Percentiles rank a stretch among this genome's conserved stretches.
Evolutionary conservation across 1,140 invertebrate species (phyloP).

Genomic region (Cephus cinctus): DNA sequence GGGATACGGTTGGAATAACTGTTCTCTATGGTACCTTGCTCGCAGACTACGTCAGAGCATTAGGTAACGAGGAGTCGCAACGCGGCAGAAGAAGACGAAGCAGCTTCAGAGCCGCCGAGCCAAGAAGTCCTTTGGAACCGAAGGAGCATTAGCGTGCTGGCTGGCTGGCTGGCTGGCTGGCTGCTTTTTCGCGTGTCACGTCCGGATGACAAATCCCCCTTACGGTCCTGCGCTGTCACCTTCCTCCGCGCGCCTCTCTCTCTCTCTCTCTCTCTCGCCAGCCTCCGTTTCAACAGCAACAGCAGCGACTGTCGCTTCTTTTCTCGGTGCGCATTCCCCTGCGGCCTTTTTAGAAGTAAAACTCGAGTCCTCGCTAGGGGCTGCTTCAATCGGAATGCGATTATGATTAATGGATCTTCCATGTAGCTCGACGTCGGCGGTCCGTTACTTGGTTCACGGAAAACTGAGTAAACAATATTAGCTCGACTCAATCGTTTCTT

Average conservation of each 20-base stretch:
- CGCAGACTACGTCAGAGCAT: too few relatives aligned
- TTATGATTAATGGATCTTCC: conserved; percentile 35
- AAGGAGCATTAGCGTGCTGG: not conserved
- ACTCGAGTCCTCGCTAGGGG: not conserved
- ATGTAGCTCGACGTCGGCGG: conserved; percentile 8
- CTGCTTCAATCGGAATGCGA: conserved; percentile 29
- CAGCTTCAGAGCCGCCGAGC: too few relatives aligned
- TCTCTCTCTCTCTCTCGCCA: conserved; percentile 7
- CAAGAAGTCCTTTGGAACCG: not conserved
- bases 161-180: not conserved
- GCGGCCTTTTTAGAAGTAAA: not conserved
- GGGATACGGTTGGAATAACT: too few relatives aligned
- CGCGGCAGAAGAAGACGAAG: not conserved
- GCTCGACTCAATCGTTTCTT: too few relatives aligned
- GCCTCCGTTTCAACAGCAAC: not conserved
- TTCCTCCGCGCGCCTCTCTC: too few relatives aligned
- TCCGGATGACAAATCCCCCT: conserved; percentile 35
- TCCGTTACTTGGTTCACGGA: too few relatives aligned
- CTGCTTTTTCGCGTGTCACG: conserved; percentile 22
- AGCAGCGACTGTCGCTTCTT: not conserved
- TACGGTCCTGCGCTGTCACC: conserved; percentile 16
- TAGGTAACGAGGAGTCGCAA: too few relatives aligned
- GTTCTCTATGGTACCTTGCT: too few relatives aligned
- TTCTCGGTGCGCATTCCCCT: not conserved
- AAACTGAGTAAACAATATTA: too few relatives aligned